Conservation (phyloP, 2,888 invertebrate species). For the Chorisops tibialis region DNA sequence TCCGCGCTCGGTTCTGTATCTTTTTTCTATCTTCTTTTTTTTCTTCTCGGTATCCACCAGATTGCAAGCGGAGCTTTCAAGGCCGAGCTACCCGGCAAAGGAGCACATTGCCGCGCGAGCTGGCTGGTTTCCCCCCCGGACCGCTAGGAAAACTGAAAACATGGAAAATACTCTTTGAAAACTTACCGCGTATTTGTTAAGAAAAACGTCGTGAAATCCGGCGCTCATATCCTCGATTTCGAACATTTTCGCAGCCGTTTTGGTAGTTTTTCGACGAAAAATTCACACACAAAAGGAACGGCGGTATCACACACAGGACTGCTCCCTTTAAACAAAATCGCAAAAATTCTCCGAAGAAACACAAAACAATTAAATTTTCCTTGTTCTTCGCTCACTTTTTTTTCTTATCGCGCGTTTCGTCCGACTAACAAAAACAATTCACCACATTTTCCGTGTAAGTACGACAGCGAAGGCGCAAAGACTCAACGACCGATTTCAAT, state of each 20-base stretch:
- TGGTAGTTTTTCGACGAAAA: neutral
- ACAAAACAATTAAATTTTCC: too few relatives aligned
- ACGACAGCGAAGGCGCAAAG: neutral
- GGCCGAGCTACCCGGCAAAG: constrained; percentile 17
- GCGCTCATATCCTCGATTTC: constrained; percentile 68
- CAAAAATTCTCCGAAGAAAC: too few relatives aligned
- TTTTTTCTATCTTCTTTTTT: neutral
- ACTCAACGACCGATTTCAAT: constrained; percentile 2
- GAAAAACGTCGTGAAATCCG: constrained; percentile 65
- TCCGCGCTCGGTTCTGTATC: neutral
- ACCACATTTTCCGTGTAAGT: neutral
- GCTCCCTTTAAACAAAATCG: too few relatives aligned
- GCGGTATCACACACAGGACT: too few relatives aligned
- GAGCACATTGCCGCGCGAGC: too few relatives aligned
- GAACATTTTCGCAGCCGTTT: constrained; percentile 58
- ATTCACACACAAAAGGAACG: too few relatives aligned
- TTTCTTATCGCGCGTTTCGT: neutral
- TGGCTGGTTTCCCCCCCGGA: too few relatives aligned
- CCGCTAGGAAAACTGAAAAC: too few relatives aligned
- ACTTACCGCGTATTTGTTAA: constrained; percentile 69
- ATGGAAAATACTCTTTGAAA: too few relatives aligned
- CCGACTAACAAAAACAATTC: neutral
- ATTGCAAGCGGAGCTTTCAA: constrained; percentile 6
- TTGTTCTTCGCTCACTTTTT: neutral
- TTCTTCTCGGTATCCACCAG: neutral